A percentile compares a stretch with the other conserved stretches of the same genome.
phyloP scores from a whole-genome alignment of 2,797 vertebrate species.

The Danio kyathit region DNA sequence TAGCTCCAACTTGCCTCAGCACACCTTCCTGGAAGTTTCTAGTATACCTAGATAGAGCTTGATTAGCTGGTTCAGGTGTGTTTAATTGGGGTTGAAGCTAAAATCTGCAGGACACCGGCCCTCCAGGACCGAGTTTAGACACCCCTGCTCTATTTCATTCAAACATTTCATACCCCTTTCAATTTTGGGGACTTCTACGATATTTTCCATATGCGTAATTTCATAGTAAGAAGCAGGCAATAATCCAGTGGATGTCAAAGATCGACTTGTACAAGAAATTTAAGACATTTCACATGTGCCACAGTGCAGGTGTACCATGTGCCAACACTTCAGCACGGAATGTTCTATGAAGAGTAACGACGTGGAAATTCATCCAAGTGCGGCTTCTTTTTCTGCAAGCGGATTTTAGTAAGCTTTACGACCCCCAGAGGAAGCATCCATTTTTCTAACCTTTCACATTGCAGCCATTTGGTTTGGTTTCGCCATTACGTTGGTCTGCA shows the following conservation, averaged over 20 bases:
- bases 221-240: background rate
- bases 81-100: too few relatives aligned
- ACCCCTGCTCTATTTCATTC: background rate
- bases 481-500: background rate
- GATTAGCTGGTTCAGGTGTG: too few relatives aligned
- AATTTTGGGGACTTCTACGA: background rate
- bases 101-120: too few relatives aligned
- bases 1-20: too few relatives aligned
- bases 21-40: too few relatives aligned
- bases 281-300: slow-evolving; percentile 19
- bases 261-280: background rate
- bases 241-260: background rate
- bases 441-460: slow-evolving; percentile 24
- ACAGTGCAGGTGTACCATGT: slow-evolving; percentile 41
- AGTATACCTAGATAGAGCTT: too few relatives aligned
- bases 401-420: slow-evolving; percentile 19
- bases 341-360: slow-evolving; percentile 45
- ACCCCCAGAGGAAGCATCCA: slow-evolving; percentile 12
- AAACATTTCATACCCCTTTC: background rate
- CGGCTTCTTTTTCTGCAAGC: background rate
- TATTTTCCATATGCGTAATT: background rate
- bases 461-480: background rate
- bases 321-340: slow-evolving; percentile 40
- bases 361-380: background rate
- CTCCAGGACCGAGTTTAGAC: too few relatives aligned